These are phyloP conservation scores for Elanoides forficatus DNA, from an alignment of 2,113 vertebrate genomes.

Conservation along the genomic window DNA sequence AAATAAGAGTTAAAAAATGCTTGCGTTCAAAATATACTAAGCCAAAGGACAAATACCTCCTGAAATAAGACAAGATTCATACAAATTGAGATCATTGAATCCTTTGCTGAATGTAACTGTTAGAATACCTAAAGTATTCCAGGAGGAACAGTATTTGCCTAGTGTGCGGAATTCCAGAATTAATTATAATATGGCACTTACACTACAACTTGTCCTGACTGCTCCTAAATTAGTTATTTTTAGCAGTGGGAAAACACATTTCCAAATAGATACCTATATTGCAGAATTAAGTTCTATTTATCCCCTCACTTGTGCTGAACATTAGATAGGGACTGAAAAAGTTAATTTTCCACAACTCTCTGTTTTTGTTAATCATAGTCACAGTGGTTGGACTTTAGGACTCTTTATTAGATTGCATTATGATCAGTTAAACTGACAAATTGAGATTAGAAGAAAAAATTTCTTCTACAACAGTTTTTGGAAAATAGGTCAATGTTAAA, in stretches of 20 bases:
- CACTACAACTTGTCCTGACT: not conserved
- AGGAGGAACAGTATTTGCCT: not conserved
- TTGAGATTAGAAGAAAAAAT: not conserved
- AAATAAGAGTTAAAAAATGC: not conserved
- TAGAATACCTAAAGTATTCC: not conserved
- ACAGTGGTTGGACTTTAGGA: not conserved
- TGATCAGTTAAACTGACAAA: not conserved
- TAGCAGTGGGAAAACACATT: not conserved
- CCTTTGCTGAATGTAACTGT: not conserved
- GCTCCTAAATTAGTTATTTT: not conserved
- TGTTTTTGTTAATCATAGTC: not conserved
- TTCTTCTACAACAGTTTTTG: not conserved
- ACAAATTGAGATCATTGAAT: rapidly evolving
- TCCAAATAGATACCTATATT: not conserved
- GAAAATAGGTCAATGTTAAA: not conserved
- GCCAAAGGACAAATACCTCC: not conserved
- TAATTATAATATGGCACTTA: not conserved
- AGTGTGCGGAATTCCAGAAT: not conserved
- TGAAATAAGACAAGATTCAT: not conserved
- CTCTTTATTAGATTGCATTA: not conserved
- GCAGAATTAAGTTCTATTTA: not conserved
- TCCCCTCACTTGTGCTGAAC: not conserved
- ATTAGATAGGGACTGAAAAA: not conserved
- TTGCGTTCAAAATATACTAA: not conserved
- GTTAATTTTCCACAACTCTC: not conserved